These are phyloP conservation scores for Archilochus colubris DNA, from an alignment of 2,113 vertebrate genomes.

Conservation along the genomic window DNA sequence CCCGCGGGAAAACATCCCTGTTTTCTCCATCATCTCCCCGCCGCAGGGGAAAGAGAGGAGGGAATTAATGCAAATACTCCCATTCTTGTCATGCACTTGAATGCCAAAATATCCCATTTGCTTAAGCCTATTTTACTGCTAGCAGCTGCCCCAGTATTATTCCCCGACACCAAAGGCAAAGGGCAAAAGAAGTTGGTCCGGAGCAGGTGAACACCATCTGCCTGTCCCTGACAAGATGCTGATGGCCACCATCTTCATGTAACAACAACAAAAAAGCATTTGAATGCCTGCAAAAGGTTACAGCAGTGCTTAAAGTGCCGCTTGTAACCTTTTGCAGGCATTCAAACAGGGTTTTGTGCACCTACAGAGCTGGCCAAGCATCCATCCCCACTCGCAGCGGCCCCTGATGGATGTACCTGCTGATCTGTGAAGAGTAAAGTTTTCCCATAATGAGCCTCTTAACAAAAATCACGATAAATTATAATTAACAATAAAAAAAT, in stretches of 20 bases:
- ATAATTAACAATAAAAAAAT: background rate
- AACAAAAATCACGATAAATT: background rate
- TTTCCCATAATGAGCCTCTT: background rate
- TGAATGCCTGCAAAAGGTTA: background rate
- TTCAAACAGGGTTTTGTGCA: conserved; percentile 31
- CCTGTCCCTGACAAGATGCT: conserved; percentile 72
- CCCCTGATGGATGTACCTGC: conserved; percentile 52
- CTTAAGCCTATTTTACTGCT: conserved; percentile 76
- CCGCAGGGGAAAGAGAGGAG: background rate
- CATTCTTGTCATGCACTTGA: conserved; percentile 72
- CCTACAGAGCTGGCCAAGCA: background rate
- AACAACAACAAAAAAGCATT: conserved; percentile 20
- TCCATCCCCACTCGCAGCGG: background rate
- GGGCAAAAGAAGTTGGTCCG: conserved; percentile 73
- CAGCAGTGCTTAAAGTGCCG: background rate
- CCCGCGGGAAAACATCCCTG: background rate
- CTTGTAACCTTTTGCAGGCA: conserved; percentile 38
- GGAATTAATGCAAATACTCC: conserved; percentile 66
- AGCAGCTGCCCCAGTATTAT: conserved; percentile 82
- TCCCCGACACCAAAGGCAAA: conserved; percentile 72
- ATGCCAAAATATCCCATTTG: conserved; percentile 73
- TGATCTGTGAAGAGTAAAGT: conserved; percentile 51
- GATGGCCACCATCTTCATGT: conserved; percentile 59
- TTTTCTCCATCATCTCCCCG: conserved; percentile 14
- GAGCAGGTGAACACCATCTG: conserved; percentile 85